phyloP scores from a whole-genome alignment of 2,888 invertebrate species.

The Thecophora atra region DNA sequence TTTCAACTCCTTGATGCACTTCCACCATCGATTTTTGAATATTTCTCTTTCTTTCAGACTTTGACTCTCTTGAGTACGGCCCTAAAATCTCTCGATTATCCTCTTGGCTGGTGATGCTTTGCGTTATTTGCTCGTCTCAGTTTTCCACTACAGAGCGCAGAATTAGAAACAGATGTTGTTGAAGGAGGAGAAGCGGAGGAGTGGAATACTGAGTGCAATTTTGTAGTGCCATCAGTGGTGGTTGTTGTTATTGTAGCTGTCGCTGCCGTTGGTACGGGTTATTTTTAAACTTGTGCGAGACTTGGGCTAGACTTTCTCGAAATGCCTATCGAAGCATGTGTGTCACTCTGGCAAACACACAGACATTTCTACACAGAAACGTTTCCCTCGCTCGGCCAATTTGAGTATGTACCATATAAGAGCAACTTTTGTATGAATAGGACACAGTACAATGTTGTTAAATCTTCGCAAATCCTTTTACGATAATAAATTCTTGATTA shows the following conservation, averaged over 20 bases:
- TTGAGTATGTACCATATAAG: too few species aligned
- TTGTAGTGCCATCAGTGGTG: background rate
- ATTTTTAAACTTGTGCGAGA: conserved; percentile 39
- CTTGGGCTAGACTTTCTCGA: conserved; percentile 34
- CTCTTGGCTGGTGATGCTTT: background rate
- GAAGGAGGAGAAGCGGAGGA: too few species aligned
- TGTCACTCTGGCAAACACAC: background rate
- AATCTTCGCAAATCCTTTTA: background rate
- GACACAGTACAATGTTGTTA: background rate
- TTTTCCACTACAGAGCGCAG: too few species aligned
- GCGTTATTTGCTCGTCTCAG: too few species aligned
- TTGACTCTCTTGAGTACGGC: background rate
- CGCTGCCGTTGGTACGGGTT: background rate
- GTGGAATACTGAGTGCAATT: background rate
- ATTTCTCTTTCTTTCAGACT: background rate
- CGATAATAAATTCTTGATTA: conserved; percentile 7
- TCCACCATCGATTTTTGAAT: background rate
- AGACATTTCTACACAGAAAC: background rate
- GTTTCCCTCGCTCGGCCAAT: background rate
- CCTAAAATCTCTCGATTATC: background rate
- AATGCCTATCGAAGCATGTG: conserved; percentile 1
- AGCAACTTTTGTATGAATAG: background rate
- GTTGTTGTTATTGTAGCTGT: too few species aligned
- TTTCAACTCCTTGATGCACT: background rate
- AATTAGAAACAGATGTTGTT: too few species aligned